Percentiles rank a stretch among this genome's conserved stretches.
phyloP scores from a whole-genome alignment of 30 jellyfish, hydroid and myxozoan genomes.

The Haliclystus octoradiatus region DNA sequence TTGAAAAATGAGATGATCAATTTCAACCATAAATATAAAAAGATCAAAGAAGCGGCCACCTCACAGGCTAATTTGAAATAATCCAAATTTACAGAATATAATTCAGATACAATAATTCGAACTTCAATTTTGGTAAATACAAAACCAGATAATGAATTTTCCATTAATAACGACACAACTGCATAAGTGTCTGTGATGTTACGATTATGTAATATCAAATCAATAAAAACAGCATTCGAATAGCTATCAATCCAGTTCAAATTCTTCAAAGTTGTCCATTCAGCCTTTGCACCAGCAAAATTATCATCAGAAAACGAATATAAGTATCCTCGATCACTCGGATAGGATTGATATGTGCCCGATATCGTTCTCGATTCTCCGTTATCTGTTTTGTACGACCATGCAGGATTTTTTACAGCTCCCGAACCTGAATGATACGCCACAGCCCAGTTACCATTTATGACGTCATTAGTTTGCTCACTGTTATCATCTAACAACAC shows the following conservation, averaged over 20 bases:
- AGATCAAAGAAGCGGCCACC: conserved; percentile 34
- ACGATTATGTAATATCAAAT: conserved; percentile 35
- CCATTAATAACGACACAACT: conserved; percentile 28
- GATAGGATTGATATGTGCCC: background rate
- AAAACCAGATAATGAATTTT: conserved; percentile 42
- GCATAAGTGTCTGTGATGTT: conserved; percentile 31
- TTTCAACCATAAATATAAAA: conserved; percentile 21
- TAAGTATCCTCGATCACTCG: background rate
- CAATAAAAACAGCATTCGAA: conserved; percentile 49
- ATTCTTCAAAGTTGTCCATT: conserved; percentile 6
- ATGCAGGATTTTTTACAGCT: background rate
- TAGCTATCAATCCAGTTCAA: conserved; percentile 61
- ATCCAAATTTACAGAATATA: conserved; percentile 42
- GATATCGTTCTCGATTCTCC: background rate
- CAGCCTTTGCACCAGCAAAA: background rate
- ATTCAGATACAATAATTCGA: conserved; percentile 24
- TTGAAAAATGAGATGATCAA: conserved; percentile 3
- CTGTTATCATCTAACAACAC: too few species aligned
- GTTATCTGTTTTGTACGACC: background rate
- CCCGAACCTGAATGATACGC: background rate
- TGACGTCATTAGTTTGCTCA: background rate
- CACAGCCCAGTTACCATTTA: background rate
- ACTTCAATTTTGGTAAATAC: conserved; percentile 20
- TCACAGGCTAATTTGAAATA: conserved; percentile 60
- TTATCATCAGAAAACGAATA: background rate